phyloP scores from a whole-genome alignment of 2,797 vertebrate genomes.

The Pipistrellus pipistrellus region DNA sequence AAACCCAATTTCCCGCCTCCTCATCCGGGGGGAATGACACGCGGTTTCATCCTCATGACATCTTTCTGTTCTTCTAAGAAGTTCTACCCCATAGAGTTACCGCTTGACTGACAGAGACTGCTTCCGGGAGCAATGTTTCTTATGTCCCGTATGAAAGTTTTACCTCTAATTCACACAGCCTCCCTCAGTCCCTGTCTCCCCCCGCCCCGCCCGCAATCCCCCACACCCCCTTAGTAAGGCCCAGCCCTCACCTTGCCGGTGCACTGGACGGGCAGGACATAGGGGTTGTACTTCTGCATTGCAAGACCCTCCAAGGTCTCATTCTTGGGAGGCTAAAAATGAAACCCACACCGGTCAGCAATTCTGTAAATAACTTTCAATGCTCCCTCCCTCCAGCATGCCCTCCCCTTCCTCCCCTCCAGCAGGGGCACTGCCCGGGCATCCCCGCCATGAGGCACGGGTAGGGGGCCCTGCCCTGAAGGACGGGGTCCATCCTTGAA shows the following conservation, averaged over 20 bases:
- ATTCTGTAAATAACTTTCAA: neutral
- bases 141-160: neutral
- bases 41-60: neutral
- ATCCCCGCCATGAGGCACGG: neutral
- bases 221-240: neutral
- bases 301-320: conserved; percentile 83
- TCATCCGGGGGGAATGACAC: neutral
- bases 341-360: conserved; percentile 71
- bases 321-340: conserved; percentile 91
- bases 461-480: neutral
- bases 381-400: neutral
- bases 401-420: neutral
- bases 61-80: neutral
- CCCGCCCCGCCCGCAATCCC: fast-evolving
- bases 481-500: neutral
- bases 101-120: neutral
- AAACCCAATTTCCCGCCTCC: neutral
- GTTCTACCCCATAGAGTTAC: neutral
- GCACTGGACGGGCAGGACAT: conserved; percentile 94
- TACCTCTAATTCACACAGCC: neutral
- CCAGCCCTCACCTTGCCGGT: conserved; percentile 91
- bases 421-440: neutral
- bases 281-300: conserved; percentile 72
- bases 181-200: fast-evolving
- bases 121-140: neutral